A percentile compares a stretch with the other conserved stretches of the same genome.
These are phyloP conservation scores for Rhyacophila evoluta DNA, from an alignment of 2,888 invertebrate species.

Conservation along the genomic window DNA sequence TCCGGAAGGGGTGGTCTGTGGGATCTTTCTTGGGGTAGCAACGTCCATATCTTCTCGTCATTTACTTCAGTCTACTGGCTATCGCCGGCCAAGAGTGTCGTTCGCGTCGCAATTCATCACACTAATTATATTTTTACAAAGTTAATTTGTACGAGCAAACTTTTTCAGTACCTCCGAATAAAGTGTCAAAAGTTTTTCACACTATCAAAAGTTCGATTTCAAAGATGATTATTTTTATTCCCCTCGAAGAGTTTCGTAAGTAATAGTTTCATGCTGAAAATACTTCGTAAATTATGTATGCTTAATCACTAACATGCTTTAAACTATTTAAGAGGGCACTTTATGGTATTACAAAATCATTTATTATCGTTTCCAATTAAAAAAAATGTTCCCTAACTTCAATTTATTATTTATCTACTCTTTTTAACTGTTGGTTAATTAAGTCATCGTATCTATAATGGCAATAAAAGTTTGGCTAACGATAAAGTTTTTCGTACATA, in stretches of 20 bases:
- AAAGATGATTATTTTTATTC: constrained; percentile 10
- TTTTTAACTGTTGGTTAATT: no score
- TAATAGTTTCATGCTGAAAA: neutral
- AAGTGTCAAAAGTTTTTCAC: constrained; percentile 5
- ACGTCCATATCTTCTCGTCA: constrained; percentile 25
- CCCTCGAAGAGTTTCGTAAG: constrained; percentile 22
- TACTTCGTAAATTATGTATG: no score
- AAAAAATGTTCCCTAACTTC: no score
- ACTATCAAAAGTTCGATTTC: neutral
- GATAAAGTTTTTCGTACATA: no score
- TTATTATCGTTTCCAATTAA: no score
- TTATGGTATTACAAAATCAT: no score
- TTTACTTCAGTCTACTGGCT: constrained; percentile 35
- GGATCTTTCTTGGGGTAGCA: constrained; percentile 36
- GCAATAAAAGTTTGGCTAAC: no score
- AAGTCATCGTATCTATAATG: no score
- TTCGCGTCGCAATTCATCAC: neutral
- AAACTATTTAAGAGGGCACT: no score
- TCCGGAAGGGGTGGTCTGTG: constrained; percentile 36
- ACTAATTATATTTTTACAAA: neutral
- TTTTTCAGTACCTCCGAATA: neutral
- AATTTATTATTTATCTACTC: no score
- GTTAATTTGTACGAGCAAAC: constrained; percentile 6
- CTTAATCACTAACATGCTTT: no score
- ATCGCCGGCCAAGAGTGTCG: constrained; percentile 27